Percentiles rank a stretch among this genome's conserved stretches.
phyloP scores from a whole-genome alignment of 2,113 vertebrate genomes.

The Myiozetetes cayanensis region DNA sequence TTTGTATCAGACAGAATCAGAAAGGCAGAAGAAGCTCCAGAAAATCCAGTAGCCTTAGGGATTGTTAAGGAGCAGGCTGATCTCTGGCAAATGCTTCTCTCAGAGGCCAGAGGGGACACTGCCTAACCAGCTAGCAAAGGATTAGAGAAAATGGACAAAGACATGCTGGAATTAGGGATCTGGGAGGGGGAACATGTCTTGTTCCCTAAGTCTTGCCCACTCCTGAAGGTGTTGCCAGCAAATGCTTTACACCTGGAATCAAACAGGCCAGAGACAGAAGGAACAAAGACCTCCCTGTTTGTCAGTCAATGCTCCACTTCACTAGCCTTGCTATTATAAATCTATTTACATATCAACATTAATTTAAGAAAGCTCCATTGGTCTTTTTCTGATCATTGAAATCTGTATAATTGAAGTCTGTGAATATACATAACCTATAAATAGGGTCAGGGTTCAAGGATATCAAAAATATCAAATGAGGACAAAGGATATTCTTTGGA shows the following conservation, averaged over 20 bases:
- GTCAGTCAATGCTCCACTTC: neutral
- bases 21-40: slow-evolving; percentile 45
- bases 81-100: neutral
- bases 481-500: neutral
- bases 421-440: neutral
- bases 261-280: neutral
- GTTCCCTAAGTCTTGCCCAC: neutral
- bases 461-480: neutral
- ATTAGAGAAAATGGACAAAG: neutral
- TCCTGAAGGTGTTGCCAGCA: neutral
- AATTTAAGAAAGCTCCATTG: neutral
- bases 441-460: neutral
- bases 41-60: slow-evolving; percentile 9
- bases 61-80: slow-evolving; percentile 15
- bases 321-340: neutral
- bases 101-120: neutral
- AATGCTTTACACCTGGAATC: neutral
- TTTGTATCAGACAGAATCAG: slow-evolving; percentile 1
- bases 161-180: neutral
- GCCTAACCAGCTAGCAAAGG: neutral
- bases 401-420: neutral
- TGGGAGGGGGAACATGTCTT: neutral
- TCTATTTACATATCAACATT: neutral
- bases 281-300: neutral
- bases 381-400: neutral